phyloP scores from a whole-genome alignment of 2,113 vertebrate genomes.

The Xiphophorus maculatus region DNA sequence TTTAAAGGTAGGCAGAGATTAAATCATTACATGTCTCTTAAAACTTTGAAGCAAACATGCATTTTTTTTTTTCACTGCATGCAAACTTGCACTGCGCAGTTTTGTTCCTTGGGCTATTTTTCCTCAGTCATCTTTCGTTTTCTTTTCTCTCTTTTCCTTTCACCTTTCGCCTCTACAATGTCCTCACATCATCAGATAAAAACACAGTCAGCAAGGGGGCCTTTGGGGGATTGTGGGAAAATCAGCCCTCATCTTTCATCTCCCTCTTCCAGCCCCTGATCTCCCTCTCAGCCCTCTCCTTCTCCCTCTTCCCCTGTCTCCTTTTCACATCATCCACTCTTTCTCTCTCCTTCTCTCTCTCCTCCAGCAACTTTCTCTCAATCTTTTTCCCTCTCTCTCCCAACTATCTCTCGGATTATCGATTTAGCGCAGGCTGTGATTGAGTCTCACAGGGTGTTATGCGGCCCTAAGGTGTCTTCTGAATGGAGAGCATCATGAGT shows the following conservation, averaged over 20 bases:
- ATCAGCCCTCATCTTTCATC: conserved; percentile 79
- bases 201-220: conserved; percentile 75
- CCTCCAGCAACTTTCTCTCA: conserved; percentile 58
- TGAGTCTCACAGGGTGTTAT: conserved; percentile 80
- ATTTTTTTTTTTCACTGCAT: conserved; percentile 12
- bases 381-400: conserved; percentile 59
- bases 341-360: conserved; percentile 54
- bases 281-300: conserved; percentile 8
- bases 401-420: conserved; percentile 76
- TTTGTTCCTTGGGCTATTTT: conserved; percentile 4
- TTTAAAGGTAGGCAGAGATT: too few species aligned
- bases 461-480: conserved; percentile 79
- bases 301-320: conserved; percentile 46
- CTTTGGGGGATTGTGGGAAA: conserved; percentile 75
- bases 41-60: background rate
- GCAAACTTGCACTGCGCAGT: background rate
- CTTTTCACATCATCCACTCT: conserved; percentile 25
- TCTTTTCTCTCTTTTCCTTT: conserved; percentile 1
- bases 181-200: conserved; percentile 66
- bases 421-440: conserved; percentile 81
- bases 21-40: background rate
- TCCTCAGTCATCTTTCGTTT: conserved; percentile 4
- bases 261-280: conserved; percentile 42
- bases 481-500: conserved; percentile 81
- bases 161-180: conserved; percentile 51